Base-by-base conservation (phyloP, 1,140 invertebrate species). In the Pectinophora gossypiella region DNA sequence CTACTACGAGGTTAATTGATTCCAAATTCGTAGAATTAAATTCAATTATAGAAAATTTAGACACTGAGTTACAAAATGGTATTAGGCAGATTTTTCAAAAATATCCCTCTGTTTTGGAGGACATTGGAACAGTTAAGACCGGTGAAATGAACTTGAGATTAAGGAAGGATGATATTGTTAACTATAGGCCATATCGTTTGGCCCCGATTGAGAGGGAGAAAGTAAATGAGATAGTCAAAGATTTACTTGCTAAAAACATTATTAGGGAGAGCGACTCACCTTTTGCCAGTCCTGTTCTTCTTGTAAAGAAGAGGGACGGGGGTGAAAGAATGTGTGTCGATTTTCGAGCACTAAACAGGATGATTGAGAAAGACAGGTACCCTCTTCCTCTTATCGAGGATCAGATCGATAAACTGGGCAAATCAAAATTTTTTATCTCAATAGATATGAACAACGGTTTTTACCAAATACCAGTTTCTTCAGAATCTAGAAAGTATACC, bases 191-290 rank as follows among this genome's bases (percentile, higher is more conserved):
- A 16, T 50, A 50, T 27, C 48, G 48, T 9, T 18, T 50, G 38
- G 48, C 48, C 10, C 48, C 48, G 18, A 10, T 13, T 36, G 54
- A 61, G 49, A 32, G 27, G 6, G 20, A 58, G 16, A 48, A 48
- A 13, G 20, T 78, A 9, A 48, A 60, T n/a, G 19, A 59, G 55
- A 64, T 81, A 21, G 48, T 85, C 10, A 40, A 61, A 6, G 67
- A 85, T 22, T 20, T 78, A 9, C 23, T 79, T 50, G 35, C 59
- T 32, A 48, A 71, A 68, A n/a, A 68, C 84, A 50, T 50, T 0
- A 76, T 87, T 22, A 43, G 63, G 21, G 48, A 60, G 21, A 80
- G 72, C 15, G 42, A 53, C 21, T 83, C 75, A n/a, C 27, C 45
- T 0, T 63, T 51, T 50, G 42, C 57, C 6, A 48, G 44, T 12